Evolutionary conservation across 1,140 invertebrate genomes (phyloP).

Genomic region (Pseudomyrmex sp.): DNA sequence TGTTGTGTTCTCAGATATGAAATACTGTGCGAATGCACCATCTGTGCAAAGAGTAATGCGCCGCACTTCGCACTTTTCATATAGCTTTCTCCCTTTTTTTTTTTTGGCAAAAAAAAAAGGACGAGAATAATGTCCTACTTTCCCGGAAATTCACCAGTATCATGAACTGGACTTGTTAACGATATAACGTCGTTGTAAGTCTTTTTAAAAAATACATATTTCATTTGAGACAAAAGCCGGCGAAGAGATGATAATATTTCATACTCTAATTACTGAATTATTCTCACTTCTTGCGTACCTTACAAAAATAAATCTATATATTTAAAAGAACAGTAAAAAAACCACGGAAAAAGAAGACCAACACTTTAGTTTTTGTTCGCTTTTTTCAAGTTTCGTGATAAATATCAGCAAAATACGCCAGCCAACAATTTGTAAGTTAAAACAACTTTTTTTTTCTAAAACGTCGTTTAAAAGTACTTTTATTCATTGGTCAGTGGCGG

Average conservation of each 20-base stretch:
- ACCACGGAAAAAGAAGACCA: background rate
- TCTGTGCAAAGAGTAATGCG: conserved; percentile 49
- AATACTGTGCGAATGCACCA: conserved; percentile 61
- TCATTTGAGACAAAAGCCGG: background rate
- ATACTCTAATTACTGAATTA: too few relatives aligned
- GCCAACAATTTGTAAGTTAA: background rate
- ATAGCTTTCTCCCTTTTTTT: conserved; percentile 46
- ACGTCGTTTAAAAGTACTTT: background rate
- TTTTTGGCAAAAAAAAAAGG: background rate
- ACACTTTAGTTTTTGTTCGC: background rate
- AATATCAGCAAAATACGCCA: conserved; percentile 3
- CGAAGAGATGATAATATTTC: background rate
- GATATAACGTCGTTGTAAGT: background rate
- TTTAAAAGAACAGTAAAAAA: background rate
- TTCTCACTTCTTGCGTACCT: too few relatives aligned
- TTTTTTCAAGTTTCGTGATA: background rate
- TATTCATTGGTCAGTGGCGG: background rate
- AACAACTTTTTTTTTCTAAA: background rate
- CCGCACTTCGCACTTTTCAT: conserved; percentile 43
- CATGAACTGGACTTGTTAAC: conserved; percentile 1
- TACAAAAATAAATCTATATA: too few relatives aligned
- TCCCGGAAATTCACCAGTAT: conserved; percentile 29
- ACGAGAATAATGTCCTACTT: conserved; percentile 30
- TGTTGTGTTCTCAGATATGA: conserved; percentile 46
- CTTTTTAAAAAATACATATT: background rate